phyloP scores from a whole-genome alignment of 2,113 vertebrate species.

The Rostratula benghalensis region DNA sequence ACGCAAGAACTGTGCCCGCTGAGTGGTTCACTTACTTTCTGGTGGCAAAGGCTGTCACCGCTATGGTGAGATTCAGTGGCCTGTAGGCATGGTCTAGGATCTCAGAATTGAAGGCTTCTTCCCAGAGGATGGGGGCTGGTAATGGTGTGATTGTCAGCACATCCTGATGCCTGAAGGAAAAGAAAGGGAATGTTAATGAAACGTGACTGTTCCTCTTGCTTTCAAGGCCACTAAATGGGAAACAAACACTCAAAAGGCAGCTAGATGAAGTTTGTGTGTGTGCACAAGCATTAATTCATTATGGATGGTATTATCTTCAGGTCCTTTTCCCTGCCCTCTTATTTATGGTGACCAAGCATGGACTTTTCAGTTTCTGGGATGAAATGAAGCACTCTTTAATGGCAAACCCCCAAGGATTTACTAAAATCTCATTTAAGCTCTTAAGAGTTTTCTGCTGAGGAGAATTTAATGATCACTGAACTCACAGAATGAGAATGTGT shows the following conservation, averaged over 20 bases:
- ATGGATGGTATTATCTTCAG: neutral
- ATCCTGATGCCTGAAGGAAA: conserved; percentile 26
- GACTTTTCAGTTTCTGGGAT: neutral
- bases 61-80: conserved; percentile 65
- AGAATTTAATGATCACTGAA: neutral
- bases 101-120: conserved; percentile 71
- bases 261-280: neutral
- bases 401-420: neutral
- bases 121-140: conserved; percentile 83
- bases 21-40: conserved; percentile 68
- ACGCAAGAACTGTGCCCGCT: neutral
- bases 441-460: neutral
- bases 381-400: neutral
- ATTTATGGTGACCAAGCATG: neutral
- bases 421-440: neutral
- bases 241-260: neutral
- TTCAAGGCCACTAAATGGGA: neutral
- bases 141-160: conserved; percentile 76
- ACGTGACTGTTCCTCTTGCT: neutral
- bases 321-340: neutral
- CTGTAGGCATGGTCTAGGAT: conserved; percentile 64
- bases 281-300: neutral
- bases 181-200: neutral
- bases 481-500: neutral
- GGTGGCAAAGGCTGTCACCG: conserved; percentile 74